phyloP scores from a whole-genome alignment of 2,113 vertebrate species.

The Bos taurus region ARS-UCD2.0 NC_037357.1:100991001-100991500 shows the following conservation, averaged over 20 bases:
- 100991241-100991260: slow-evolving; percentile 36
- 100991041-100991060: slow-evolving; percentile 38
- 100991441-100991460: neutral
- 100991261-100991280: slow-evolving; percentile 56
- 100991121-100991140: slow-evolving; percentile 58
- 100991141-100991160: slow-evolving; percentile 63
- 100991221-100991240: slow-evolving; percentile 18
- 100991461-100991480: neutral
- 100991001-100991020: slow-evolving; percentile 33
- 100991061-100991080: slow-evolving; percentile 45
- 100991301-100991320: slow-evolving; percentile 29
- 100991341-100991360: neutral
- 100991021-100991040: slow-evolving; percentile 14
- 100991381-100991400: neutral
- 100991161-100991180: slow-evolving; percentile 42
- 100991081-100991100: slow-evolving; percentile 64
- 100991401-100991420: neutral
- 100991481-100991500: neutral
- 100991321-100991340: slow-evolving; percentile 5
- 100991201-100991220: slow-evolving; percentile 30
- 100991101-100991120: slow-evolving; percentile 64
- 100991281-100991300: slow-evolving; percentile 56
- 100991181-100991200: slow-evolving; percentile 40
- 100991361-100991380: slow-evolving; percentile 13
- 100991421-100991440: neutral